These are phyloP conservation scores for Metallyticus violacea DNA, from an alignment of 2,888 invertebrate genomes.

Conservation along the genomic window DNA sequence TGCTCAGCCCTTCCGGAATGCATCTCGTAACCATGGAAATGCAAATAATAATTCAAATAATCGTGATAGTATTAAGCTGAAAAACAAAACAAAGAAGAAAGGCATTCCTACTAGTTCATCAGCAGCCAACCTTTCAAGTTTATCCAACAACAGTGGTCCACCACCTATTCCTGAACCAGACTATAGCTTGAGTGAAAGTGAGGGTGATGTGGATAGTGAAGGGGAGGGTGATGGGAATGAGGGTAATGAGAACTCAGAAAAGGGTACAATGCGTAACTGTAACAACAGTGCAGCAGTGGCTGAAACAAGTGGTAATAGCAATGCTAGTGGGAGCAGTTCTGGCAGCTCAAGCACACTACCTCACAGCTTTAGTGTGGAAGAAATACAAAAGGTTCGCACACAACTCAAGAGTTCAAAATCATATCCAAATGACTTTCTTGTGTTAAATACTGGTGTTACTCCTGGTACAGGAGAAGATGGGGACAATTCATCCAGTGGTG, in stretches of 20 bases:
- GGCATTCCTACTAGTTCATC: conserved; percentile 37
- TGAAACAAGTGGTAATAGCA: conserved; percentile 62
- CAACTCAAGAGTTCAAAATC: conserved; percentile 83
- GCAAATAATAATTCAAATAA: conserved; percentile 26
- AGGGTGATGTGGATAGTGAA: conserved; percentile 62
- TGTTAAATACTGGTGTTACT: conserved; percentile 20
- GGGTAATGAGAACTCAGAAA: conserved; percentile 29
- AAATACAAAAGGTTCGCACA: conserved; percentile 82
- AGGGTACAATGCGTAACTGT: conserved; percentile 46
- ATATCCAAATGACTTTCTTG: conserved; percentile 76
- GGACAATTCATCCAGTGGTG: conserved; percentile 85
- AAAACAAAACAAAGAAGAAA: conserved; percentile 46
- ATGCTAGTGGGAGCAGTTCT: conserved; percentile 64
- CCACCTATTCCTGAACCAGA: conserved; percentile 91
- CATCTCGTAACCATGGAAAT: conserved; percentile 45
- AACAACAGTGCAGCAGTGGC: conserved; percentile 53
- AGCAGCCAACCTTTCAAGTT: conserved; percentile 33
- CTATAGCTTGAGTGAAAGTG: conserved; percentile 85
- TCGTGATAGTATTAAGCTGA: conserved; percentile 18
- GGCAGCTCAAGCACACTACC: conserved; percentile 70
- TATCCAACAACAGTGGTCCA: conserved; percentile 31
- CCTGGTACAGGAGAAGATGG: conserved; percentile 63
- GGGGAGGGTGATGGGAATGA: conserved; percentile 44
- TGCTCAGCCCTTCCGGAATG: conserved; percentile 55
- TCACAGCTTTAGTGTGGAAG: conserved; percentile 84